Evolutionary conservation across 2,888 invertebrate species (phyloP), one percentile per base, ranked within the genome.

Genomic region (Carpatolechia fugitivella): DNA sequence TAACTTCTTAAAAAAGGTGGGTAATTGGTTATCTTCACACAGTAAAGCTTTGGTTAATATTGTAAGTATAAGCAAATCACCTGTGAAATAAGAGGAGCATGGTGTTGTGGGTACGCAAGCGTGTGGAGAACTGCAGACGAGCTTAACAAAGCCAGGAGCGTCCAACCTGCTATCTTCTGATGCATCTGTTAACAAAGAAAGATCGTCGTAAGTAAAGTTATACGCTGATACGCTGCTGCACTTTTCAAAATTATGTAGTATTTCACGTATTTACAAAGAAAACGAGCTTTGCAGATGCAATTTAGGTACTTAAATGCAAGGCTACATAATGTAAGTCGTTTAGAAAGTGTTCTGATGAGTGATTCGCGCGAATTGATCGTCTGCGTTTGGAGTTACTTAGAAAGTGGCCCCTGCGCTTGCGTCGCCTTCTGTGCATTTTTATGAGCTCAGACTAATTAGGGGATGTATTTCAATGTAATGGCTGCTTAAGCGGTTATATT

Each of bases 141-240:
- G 69, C 93, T 91, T 70, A 95, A 91, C 59, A 96, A 91, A 72
- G 92, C 92, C 69, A 96, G 88, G 59, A 96, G 85, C 69, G 93
- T 91, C 92, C 94, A 94, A 56, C 95, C 94, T 68, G 90, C 78
- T 51, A 93, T 79, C 76, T 92, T 92, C 82, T 93, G 93, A 81
- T 91, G 90, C 83, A 93, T 91, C 53, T 53, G 41, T 40, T 6
- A 14, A 54, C 54, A 54, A 54, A 6, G 30, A 31, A 46, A 38
- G 1, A 29, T 8, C 13, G 8, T 30, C 52, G 36, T 51, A 51
- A 51, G 51, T 51, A 50, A 38, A 51, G 11, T 36, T 24, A 8
- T n/a, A 20, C 20, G 6, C 24, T 3, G 3, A 24, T 24, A 6
- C 24, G 3, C 6, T 4, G 24, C 24, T 24, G 24, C 6, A 24